Evolutionary conservation across 1,140 invertebrate genomes (phyloP).

Genomic region (Trichoplusia ni): DNA sequence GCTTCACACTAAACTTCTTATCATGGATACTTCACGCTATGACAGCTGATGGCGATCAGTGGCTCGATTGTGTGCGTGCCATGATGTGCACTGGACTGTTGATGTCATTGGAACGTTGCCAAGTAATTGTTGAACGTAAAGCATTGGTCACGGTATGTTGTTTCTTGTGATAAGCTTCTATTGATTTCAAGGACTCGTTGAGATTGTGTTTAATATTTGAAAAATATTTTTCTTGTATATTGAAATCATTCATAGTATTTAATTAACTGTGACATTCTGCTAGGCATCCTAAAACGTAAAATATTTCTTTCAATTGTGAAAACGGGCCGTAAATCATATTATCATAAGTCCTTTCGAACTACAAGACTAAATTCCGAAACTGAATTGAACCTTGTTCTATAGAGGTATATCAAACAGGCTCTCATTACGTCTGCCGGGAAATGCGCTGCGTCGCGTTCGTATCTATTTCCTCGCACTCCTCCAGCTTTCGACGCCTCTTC

Average conservation of each 20-base stretch:
- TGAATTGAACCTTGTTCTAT: too few species aligned
- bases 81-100: neutral
- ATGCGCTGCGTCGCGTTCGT: too few species aligned
- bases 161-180: neutral
- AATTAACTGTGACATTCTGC: neutral
- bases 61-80: neutral
- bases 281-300: too few species aligned
- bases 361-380: too few species aligned
- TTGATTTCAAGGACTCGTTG: neutral
- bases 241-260: neutral
- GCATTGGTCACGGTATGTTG: neutral
- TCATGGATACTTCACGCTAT: neutral
- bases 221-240: neutral
- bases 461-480: too few species aligned
- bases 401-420: too few species aligned
- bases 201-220: neutral
- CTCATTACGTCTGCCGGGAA: too few species aligned
- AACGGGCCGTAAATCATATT: too few species aligned
- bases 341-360: too few species aligned
- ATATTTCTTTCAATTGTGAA: too few species aligned
- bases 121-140: neutral
- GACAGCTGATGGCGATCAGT: constrained; percentile 3
- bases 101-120: constrained; percentile 18
- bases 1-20: neutral
- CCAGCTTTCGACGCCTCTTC: too few species aligned